Percentiles rank a stretch among this genome's conserved stretches.
Evolutionary conservation across 2,113 vertebrate species (phyloP).

Genomic region (Chloebia gouldiae): DNA sequence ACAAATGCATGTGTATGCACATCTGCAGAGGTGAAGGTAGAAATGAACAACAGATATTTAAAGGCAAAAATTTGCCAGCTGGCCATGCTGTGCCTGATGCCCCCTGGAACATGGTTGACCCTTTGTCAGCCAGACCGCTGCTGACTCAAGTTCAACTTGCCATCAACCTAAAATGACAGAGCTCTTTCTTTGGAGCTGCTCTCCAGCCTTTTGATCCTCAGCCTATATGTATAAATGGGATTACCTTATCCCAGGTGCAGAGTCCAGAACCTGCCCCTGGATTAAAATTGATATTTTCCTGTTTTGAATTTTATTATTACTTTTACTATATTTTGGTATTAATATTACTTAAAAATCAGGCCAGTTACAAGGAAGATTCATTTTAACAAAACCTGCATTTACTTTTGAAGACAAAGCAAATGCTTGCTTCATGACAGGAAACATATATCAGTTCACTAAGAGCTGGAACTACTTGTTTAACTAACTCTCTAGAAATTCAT

Average conservation of each 20-base stretch:
- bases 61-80: not conserved
- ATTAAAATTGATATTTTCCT: not conserved
- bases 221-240: fast-evolving
- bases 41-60: not conserved
- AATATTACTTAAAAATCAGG: not conserved
- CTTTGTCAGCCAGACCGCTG: not conserved
- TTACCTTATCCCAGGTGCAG: fast-evolving
- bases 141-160: not conserved
- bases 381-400: not conserved
- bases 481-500: not conserved
- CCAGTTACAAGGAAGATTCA: not conserved
- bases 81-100: fast-evolving
- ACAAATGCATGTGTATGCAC: fast-evolving
- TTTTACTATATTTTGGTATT: not conserved
- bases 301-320: not conserved
- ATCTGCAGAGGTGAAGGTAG: not conserved
- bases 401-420: not conserved
- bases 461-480: not conserved
- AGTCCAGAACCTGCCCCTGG: not conserved
- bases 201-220: fast-evolving
- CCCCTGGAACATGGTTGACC: fast-evolving
- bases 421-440: not conserved
- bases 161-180: not conserved
- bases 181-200: not conserved
- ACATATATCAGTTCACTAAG: not conserved